These are phyloP conservation scores for Ptilonorhynchus violaceus DNA, from an alignment of 2,113 vertebrate genomes.

Conservation along the genomic window DNA sequence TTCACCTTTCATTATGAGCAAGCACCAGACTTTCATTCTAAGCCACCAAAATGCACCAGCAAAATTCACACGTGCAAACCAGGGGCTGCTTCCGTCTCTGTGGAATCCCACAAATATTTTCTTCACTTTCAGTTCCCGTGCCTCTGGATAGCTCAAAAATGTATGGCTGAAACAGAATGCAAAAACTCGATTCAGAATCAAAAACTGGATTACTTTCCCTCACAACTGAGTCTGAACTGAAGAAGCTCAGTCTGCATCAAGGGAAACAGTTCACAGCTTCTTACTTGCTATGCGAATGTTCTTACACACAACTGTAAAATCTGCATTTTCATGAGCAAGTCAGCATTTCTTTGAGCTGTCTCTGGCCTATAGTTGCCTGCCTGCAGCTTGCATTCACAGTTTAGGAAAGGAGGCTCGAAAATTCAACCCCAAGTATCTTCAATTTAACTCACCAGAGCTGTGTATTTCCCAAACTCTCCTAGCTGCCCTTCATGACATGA, in stretches of 20 bases:
- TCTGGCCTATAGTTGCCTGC: slow-evolving; percentile 19
- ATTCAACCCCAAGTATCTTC: not conserved
- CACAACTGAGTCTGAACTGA: not conserved
- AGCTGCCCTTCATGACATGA: not conserved
- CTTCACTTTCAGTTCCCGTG: not conserved
- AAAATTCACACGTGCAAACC: slow-evolving; percentile 38
- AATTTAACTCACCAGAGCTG: not conserved
- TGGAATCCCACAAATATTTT: slow-evolving; percentile 34
- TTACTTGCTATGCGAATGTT: slow-evolving; percentile 14
- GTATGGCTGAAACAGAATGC: not conserved
- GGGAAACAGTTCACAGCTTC: slow-evolving; percentile 11
- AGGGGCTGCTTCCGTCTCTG: not conserved
- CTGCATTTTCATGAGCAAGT: slow-evolving; percentile 54
- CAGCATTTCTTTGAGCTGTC: slow-evolving; percentile 31
- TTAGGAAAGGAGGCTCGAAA: not conserved
- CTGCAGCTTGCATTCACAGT: not conserved
- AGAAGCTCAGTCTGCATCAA: not conserved
- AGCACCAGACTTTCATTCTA: slow-evolving; percentile 11
- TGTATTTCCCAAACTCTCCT: not conserved
- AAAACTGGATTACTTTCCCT: not conserved
- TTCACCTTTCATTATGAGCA: slow-evolving; percentile 4
- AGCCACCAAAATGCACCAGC: not conserved
- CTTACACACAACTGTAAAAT: slow-evolving; percentile 39
- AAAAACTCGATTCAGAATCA: not conserved
- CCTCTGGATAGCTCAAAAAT: slow-evolving; percentile 13